These are phyloP conservation scores for Steinernema khuongi DNA, from an alignment of 1,140 invertebrate species.

Conservation along the genomic window DNA sequence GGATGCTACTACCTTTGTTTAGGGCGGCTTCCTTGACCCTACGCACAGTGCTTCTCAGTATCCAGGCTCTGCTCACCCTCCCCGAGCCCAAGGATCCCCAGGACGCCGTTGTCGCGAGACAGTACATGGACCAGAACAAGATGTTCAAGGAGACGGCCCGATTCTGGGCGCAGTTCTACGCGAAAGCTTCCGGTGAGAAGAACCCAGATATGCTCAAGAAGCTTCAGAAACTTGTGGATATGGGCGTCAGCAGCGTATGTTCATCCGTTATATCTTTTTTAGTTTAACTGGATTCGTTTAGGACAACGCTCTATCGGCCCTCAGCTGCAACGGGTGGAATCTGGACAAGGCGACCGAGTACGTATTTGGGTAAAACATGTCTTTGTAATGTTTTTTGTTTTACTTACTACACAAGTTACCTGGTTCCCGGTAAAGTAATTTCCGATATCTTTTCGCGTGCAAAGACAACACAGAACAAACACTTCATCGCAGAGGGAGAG, in stretches of 20 bases:
- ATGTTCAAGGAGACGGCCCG: conserved; percentile 80
- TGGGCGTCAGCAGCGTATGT: conserved; percentile 63
- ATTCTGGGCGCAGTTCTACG: conserved; percentile 91
- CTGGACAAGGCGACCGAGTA: conserved; percentile 59
- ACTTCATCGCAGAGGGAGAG: too few relatives aligned
- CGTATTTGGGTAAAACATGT: conserved; percentile 51
- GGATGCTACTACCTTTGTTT: conserved; percentile 24
- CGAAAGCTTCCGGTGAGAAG: conserved; percentile 61
- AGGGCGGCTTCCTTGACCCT: conserved; percentile 97
- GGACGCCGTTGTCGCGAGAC: conserved; percentile 91
- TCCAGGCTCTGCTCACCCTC: conserved; percentile 77
- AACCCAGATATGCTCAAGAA: conserved; percentile 57
- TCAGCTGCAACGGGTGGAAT: conserved; percentile 60
- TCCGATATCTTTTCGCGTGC: too few relatives aligned
- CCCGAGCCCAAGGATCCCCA: conserved; percentile 73
- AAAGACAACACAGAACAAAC: too few relatives aligned
- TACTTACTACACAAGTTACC: too few relatives aligned
- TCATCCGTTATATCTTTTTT: neutral
- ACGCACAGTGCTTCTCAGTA: conserved; percentile 84
- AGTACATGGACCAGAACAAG: conserved; percentile 80
- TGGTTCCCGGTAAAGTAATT: too few relatives aligned
- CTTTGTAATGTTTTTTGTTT: conserved; percentile 7
- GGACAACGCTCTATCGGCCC: conserved; percentile 59
- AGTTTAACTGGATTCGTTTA: conserved; percentile 34
- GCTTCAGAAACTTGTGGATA: conserved; percentile 60